Evolutionary conservation across 2,888 invertebrate genomes (phyloP).

Genomic region (Antheraea yamamai): DNA sequence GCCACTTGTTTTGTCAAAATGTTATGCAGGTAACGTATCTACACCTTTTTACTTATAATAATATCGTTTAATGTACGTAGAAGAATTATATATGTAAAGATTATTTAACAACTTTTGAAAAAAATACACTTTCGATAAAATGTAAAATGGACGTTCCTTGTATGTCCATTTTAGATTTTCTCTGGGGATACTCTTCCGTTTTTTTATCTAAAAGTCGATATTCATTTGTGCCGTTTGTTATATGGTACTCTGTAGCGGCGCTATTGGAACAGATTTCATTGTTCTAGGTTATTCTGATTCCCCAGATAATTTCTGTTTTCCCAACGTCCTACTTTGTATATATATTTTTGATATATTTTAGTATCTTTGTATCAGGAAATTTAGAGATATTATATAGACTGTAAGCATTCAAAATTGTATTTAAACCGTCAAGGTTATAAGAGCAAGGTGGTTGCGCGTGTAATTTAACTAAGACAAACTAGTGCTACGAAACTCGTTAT

Average conservation of each 20-base stretch:
- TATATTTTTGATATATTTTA: neutral
- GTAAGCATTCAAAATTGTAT: too few relatives aligned
- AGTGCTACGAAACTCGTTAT: too few relatives aligned
- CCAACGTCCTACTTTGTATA: neutral
- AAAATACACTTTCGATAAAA: conserved; percentile 23
- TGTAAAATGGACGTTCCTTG: neutral
- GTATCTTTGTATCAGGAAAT: neutral
- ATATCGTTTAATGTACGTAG: neutral
- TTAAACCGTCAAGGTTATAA: too few relatives aligned
- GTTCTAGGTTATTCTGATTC: neutral
- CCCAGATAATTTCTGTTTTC: conserved; percentile 3
- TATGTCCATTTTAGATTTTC: conserved; percentile 5
- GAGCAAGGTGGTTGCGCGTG: too few relatives aligned
- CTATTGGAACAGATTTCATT: conserved; percentile 7
- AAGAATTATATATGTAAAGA: neutral
- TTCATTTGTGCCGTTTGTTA: conserved; percentile 30
- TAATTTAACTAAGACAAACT: too few relatives aligned
- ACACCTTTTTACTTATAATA: too few relatives aligned
- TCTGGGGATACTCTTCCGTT: neutral
- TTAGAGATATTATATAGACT: neutral
- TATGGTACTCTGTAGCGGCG: conserved; percentile 21
- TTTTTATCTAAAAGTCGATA: conserved; percentile 32
- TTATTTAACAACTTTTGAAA: conserved; percentile 20
- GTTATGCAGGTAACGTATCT: too few relatives aligned
- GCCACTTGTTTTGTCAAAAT: too few relatives aligned